Conservation (phyloP, 2,113 vertebrate genomes). For the Casuarius casuarius region DNA sequence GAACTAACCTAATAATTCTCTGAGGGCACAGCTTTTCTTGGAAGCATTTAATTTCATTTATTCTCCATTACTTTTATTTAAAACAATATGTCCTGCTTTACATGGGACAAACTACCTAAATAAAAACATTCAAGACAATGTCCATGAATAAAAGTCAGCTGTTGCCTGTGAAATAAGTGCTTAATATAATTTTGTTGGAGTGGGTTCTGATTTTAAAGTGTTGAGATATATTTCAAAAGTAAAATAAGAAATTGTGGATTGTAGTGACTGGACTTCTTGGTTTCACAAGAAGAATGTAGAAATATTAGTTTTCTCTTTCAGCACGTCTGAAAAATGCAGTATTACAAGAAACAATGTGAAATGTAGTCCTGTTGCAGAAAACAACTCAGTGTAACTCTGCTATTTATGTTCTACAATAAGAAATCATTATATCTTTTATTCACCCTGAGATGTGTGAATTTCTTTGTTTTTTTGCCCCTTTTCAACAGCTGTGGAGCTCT, state of each 20-base stretch:
- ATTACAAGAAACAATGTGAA: not conserved
- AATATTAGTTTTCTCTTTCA: not conserved
- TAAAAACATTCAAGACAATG: conserved; percentile 3
- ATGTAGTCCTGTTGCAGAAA: not conserved
- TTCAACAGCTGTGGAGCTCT: not conserved
- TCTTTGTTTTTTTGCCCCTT: conserved; percentile 17
- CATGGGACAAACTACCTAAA: conserved; percentile 27
- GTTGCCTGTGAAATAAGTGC: not conserved
- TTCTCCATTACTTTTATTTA: conserved; percentile 53
- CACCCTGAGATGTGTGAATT: not conserved
- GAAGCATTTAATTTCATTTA: conserved; percentile 54
- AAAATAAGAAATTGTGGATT: not conserved
- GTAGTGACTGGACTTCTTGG: not conserved
- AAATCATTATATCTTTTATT: not conserved
- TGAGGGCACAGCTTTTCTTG: conserved; percentile 24
- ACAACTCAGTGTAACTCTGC: not conserved
- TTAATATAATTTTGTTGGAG: not conserved
- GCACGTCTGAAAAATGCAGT: not conserved
- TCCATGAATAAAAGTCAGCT: not conserved
- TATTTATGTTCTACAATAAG: not conserved
- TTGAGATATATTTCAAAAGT: not conserved
- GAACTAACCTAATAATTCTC: conserved; percentile 66
- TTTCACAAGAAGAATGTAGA: not conserved
- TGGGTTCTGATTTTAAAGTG: not conserved
- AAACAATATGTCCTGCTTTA: conserved; percentile 34